These are phyloP conservation scores for Melanogrammus aeglefinus DNA, from an alignment of 2,797 vertebrate genomes.

Conservation along the genomic window DNA sequence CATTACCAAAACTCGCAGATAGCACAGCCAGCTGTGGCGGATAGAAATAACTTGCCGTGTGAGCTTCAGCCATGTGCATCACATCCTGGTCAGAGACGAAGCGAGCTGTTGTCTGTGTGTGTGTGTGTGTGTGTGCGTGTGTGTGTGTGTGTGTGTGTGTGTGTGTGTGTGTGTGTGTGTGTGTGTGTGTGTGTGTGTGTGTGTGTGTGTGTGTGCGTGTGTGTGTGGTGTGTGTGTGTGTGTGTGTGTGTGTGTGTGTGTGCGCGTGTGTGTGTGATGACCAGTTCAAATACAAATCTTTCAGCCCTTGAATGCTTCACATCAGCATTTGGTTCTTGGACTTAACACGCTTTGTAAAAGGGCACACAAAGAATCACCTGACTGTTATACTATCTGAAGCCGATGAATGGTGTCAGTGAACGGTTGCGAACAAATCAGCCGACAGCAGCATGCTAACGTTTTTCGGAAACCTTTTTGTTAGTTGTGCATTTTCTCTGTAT, in stretches of 20 bases:
- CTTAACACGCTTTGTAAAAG: neutral
- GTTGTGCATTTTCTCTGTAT: too few relatives aligned
- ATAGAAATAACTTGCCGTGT: slow-evolving; percentile 38
- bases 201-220: neutral
- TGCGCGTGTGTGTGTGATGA: neutral
- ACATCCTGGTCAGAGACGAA: slow-evolving; percentile 28
- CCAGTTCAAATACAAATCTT: neutral
- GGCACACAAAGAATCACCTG: neutral
- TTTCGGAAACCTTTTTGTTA: too few relatives aligned
- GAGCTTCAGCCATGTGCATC: slow-evolving; percentile 36
- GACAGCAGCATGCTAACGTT: too few relatives aligned
- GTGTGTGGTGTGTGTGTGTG: too few relatives aligned
- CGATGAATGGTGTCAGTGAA: too few relatives aligned
- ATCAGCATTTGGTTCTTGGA: too few relatives aligned
- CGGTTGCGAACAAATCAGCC: too few relatives aligned
- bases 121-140: slow-evolving; percentile 6
- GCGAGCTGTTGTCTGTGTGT: neutral
- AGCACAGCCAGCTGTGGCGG: slow-evolving; percentile 55
- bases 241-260: neutral
- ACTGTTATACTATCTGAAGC: too few relatives aligned
- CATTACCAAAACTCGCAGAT: slow-evolving; percentile 57
- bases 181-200: neutral
- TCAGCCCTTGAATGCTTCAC: neutral
- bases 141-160: slow-evolving; percentile 7
- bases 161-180: slow-evolving; percentile 7